Base-by-base conservation (phyloP, 2,888 invertebrate species). In the Ophion costatus region DNA sequence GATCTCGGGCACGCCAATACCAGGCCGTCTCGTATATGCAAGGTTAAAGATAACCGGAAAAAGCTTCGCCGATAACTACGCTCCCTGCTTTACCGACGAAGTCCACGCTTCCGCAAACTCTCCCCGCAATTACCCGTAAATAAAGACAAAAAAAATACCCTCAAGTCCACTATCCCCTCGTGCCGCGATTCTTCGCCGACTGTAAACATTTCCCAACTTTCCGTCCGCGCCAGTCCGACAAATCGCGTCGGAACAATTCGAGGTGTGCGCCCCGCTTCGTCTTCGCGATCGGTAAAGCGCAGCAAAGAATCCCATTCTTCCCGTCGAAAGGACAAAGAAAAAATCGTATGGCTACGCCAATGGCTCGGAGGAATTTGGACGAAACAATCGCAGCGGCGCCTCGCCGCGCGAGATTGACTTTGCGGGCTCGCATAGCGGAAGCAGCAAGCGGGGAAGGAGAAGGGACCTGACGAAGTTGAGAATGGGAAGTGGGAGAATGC, bases 321-420 rank as follows among this genome's bases (percentile, higher is more conserved):
- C 10, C 51, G 29, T 11, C 20, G 57, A 38, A 61, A 69, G 70
- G 22, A 69, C 14, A 38, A 45, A 69, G 14, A 78, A 38, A 64
- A 69, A 66, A 22, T 33, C 56, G 71, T 70, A 45, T 33, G 20
- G 17, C 45, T 66, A 56, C 56, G 66, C 59, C 73, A 42, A 45
- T 80, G 80, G 66, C 57, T 24, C 66, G 42, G 14, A 66, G 42
- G 73, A 64, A 59, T 80, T 80, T 42, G 45, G 22, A 80, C 59
- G 42, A 57, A 74, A 80, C 56, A 42, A 71, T 63, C 57, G 63
- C 90, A 90, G 90, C 89, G 89, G 83, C 87, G 87, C 85, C 56
- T 33, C 29, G 74, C 33, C 64, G 45, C 56, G 57, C 83, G 64
- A 51, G 77, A 29, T 64, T 59, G 51, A 63, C 51, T 33, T 33